A percentile compares a stretch with the other conserved stretches of the same genome.
Conservation (phyloP, 2,888 invertebrate species). For the Vandiemenella viatica region DNA sequence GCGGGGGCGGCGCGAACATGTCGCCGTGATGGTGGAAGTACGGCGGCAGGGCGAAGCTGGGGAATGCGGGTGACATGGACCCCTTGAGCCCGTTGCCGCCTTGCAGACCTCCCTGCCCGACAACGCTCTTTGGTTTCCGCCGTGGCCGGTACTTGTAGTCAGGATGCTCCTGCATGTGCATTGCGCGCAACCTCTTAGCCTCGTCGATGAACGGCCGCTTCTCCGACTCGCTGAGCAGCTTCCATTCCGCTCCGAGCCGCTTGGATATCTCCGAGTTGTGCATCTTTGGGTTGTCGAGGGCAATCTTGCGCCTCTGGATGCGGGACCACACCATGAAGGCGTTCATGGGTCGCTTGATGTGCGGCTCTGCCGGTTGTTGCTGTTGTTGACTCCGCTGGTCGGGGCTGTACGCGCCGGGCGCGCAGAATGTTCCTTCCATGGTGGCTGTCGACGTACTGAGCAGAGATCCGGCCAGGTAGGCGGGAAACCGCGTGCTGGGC, state of each 20-base stretch:
- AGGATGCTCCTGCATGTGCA: slow-evolving; percentile 84
- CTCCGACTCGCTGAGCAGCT: slow-evolving; percentile 66
- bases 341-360: slow-evolving; percentile 95
- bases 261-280: slow-evolving; percentile 84
- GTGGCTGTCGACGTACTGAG: neutral
- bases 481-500: neutral
- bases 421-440: neutral
- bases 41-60: slow-evolving; percentile 44
- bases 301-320: slow-evolving; percentile 80
- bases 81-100: slow-evolving; percentile 22
- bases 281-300: slow-evolving; percentile 88
- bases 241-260: slow-evolving; percentile 86
- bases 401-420: neutral
- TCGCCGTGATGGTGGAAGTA: slow-evolving; percentile 44
- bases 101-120: slow-evolving; percentile 35
- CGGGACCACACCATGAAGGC: slow-evolving; percentile 97
- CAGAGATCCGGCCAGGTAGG: neutral
- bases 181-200: slow-evolving; percentile 71
- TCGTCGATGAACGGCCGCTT: slow-evolving; percentile 92
- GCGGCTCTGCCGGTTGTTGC: slow-evolving; percentile 41
- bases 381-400: too few species aligned
- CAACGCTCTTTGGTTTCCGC: slow-evolving; percentile 64
- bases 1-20: slow-evolving; percentile 27
- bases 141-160: slow-evolving; percentile 81
- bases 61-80: slow-evolving; percentile 31